phyloP scores from a whole-genome alignment of 2,797 vertebrate species.

The Gila robusta region DNA sequence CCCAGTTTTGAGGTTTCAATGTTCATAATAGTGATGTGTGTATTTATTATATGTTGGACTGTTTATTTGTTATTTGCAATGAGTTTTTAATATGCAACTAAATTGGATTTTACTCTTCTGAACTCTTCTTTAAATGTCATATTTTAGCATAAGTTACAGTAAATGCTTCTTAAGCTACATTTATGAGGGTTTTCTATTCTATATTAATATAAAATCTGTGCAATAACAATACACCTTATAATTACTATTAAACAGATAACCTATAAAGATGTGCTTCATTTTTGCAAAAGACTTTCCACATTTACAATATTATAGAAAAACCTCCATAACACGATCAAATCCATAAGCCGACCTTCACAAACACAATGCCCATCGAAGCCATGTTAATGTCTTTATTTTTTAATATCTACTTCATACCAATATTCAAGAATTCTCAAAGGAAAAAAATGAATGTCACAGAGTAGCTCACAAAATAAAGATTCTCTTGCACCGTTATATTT shows the following conservation, averaged over 20 bases:
- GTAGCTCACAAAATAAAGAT: conserved; percentile 82
- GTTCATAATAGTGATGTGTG: not conserved
- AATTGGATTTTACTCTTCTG: not conserved
- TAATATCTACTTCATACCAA: conserved; percentile 76
- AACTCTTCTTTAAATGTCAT: not conserved
- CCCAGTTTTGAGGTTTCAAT: not conserved
- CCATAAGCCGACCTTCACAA: not conserved
- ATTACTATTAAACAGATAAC: not conserved
- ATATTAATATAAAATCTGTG: not conserved
- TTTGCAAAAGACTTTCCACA: not conserved
- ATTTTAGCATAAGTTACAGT: not conserved
- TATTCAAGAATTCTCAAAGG: conserved; percentile 75
- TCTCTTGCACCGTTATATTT: conserved; percentile 72
- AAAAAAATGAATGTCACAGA: conserved; percentile 69
- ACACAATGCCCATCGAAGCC: not conserved
- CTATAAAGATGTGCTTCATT: not conserved
- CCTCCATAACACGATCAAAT: not conserved
- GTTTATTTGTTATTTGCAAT: not conserved
- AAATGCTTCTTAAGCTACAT: not conserved
- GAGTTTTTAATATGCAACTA: not conserved
- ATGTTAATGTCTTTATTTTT: conserved; percentile 74
- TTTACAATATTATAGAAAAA: not conserved
- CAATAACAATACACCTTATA: not conserved
- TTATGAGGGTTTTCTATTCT: not conserved
- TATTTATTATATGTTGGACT: not conserved